Base-by-base conservation (phyloP, 2,888 invertebrate species). In the Drosophila anomelani region DNA sequence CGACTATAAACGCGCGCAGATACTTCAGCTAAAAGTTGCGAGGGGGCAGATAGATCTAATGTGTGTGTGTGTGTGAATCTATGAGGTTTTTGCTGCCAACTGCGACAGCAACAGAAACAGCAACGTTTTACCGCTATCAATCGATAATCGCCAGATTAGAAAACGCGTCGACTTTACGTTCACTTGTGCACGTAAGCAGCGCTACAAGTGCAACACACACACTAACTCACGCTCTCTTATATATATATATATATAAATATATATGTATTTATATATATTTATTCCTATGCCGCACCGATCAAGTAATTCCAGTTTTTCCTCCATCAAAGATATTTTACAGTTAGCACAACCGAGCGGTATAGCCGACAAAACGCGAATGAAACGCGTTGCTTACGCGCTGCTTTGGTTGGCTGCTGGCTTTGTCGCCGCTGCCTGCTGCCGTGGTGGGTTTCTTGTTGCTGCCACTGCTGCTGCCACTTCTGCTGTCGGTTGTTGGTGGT, bases 141-240 rank as follows among this genome's bases (percentile, higher is more conserved):
- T 85, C 88, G 84, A 85, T 85, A 85, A 86, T 85, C 85, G 79
- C 73, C 72, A 88, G 88, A 85, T 88, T 85, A 85, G 86, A 81
- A 85, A 85, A 85, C 63, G 63, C 84, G 84, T 69, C 70, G 76
- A 86, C 79, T 86, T 88, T 86, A 88, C 79, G 88, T 88, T 86
- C 81, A 81, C 76, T 86, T 75, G 76, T 36, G 84, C 85, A 85
- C 85, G 85, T 88, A 83, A 77, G 84, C 84, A 85, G 84, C 84
- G 88, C 90, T 84, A 86, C 87, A 85, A 89, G 88, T 88, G 78
- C 83, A 82, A 56, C 76, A 79, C 76, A 74, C 51, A 69, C 70
- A 20, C 20, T 20, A 1, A 73, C 49, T 70, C 70, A 63, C 60
- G 44, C 13, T 9, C 51, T 20, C 51, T 15, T 9, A 5, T 34